Evolutionary conservation across 2,113 vertebrate species (phyloP).

Genomic region (Myotis lucifugus): DNA sequence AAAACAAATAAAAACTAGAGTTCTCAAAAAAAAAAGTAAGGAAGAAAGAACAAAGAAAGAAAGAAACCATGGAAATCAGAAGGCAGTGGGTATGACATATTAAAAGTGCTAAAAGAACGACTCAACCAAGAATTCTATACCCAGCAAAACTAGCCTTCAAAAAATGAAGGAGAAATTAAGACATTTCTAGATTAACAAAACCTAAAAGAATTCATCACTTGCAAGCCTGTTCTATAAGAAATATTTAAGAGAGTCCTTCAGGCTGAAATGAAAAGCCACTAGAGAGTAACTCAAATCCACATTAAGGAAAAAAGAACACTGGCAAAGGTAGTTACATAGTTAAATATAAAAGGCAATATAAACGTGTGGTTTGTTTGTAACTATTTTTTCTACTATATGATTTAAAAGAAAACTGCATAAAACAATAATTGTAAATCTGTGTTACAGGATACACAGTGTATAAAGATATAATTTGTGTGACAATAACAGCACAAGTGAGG

Average conservation of each 20-base stretch:
- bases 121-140: conserved; percentile 14
- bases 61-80: background rate
- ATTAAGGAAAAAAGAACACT: background rate
- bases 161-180: background rate
- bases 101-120: conserved; percentile 1
- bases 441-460: background rate
- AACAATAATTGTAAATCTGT: background rate
- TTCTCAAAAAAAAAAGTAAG: no score
- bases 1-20: no score
- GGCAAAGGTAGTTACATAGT: background rate
- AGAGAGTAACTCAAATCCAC: background rate
- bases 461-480: background rate
- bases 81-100: background rate
- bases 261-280: background rate
- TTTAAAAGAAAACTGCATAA: background rate
- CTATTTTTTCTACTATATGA: background rate
- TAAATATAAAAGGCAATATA: background rate
- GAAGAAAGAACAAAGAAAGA: no score
- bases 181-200: background rate
- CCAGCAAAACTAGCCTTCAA: background rate
- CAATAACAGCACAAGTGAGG: background rate
- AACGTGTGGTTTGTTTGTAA: background rate
- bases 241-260: background rate
- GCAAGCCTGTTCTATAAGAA: background rate
- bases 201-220: background rate